Evolutionary conservation across 2,797 vertebrate species (phyloP), one percentile per base, ranked within the genome.

Genomic region (Anguilla obscura): DNA sequence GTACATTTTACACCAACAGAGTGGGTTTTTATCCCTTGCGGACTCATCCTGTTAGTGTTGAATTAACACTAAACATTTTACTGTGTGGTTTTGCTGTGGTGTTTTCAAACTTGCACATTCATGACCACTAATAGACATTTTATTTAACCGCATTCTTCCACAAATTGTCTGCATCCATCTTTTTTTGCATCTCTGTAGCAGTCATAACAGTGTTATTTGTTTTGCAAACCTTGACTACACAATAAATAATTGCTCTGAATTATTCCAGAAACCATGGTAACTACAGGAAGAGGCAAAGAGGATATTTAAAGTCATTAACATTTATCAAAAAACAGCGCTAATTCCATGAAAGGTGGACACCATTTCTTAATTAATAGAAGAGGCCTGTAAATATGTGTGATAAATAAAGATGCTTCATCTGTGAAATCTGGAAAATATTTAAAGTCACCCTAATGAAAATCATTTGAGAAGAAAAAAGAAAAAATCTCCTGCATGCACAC

Each of bases 231-330:
- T 40, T 79, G 36, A 40, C 40, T 18, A 18, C 74, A 45, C 74
- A 79, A 21, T 82, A 50, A 45, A 82, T 82, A 82, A 82, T 82
- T 50, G 27, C 7, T n/a, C 45, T 48, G 9, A 50, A 82, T 82
- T 82, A 82, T 82, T 82, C 79, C 45, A 2, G 79, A 50, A 82
- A 82, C 40, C 79, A 82, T 82, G 79, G 79, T 48, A 50, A 82
- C 79, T 82, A 82, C 40, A 50, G 45, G 18, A 82, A 74, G 66
- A 74, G 58, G 10, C 21, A 74, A 48, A 4, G 36, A 74, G 71
- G 63, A 84, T 52, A 56, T 56, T 82, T 82, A 50, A n/a, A 52
- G 52, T 56, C 40, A 52, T 85, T 30, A 30, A 52, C 7, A 27
- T 24, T 30, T 27, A 86, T 48, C 85, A 48, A 74, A 48, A 10